phyloP scores from a whole-genome alignment of 2,113 vertebrate species.

The Smithornis capensis region DNA sequence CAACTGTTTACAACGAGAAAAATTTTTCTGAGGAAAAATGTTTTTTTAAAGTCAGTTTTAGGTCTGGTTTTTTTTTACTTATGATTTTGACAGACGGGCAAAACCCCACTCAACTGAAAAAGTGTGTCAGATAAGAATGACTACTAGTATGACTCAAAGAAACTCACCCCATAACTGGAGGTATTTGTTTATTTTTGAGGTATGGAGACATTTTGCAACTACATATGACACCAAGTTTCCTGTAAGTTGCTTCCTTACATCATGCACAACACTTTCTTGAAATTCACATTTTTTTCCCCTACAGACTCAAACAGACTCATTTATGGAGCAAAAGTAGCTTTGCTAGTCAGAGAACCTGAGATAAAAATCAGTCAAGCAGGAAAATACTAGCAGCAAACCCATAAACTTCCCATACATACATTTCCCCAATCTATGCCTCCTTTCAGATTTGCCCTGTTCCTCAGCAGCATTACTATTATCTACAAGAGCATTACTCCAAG shows the following conservation, averaged over 20 bases:
- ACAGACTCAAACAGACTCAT: not conserved
- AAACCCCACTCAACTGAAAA: not conserved
- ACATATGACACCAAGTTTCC: conserved; percentile 38
- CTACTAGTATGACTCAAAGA: not conserved
- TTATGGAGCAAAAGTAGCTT: conserved; percentile 16
- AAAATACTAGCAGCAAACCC: not conserved
- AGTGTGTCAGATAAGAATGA: not conserved
- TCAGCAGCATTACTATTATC: not conserved
- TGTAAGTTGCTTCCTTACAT: conserved; percentile 22
- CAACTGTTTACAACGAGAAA: not conserved
- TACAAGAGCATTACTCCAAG: accelerated
- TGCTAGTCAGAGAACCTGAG: not conserved
- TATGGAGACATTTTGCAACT: conserved; percentile 36
- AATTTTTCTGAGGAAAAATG: not conserved
- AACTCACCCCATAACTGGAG: not conserved
- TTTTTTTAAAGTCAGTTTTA: not conserved
- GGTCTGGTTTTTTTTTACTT: not conserved
- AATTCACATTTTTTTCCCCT: not conserved
- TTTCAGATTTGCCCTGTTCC: not conserved
- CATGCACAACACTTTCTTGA: conserved; percentile 2
- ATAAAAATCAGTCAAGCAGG: not conserved
- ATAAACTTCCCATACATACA: not conserved
- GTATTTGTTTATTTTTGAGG: conserved; percentile 57
- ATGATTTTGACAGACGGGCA: not conserved
- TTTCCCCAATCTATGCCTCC: not conserved